Percentiles rank a stretch among this genome's conserved stretches.
Conservation (phyloP, 2,797 vertebrate genomes). For the Lepilemur ruficaudatus region DNA sequence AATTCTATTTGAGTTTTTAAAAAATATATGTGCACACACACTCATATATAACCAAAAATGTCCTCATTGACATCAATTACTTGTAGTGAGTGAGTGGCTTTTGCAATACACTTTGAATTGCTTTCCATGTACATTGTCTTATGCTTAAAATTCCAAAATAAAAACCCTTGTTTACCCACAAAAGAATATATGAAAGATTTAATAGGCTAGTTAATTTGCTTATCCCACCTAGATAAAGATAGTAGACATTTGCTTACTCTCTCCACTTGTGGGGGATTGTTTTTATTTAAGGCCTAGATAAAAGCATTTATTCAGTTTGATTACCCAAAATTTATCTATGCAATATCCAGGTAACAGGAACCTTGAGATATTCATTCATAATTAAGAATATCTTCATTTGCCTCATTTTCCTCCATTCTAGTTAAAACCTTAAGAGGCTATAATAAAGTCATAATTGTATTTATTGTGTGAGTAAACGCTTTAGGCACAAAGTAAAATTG, state of each 20-base stretch:
- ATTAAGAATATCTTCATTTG: background rate
- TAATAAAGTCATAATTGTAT: slow-evolving; percentile 7
- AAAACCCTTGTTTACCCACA: background rate
- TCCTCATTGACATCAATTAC: background rate
- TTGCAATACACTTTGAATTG: background rate
- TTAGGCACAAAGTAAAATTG: slow-evolving; percentile 10
- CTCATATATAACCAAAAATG: background rate
- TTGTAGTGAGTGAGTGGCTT: background rate
- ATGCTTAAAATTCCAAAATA: slow-evolving; percentile 22
- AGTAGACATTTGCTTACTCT: background rate
- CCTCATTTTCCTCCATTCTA: background rate
- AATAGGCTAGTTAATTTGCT: background rate
- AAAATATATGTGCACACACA: background rate
- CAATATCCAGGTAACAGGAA: background rate
- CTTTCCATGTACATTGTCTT: background rate
- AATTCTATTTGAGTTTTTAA: background rate
- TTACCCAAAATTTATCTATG: background rate
- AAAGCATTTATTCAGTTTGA: background rate
- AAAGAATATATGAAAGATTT: background rate
- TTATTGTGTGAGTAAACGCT: slow-evolving; percentile 30
- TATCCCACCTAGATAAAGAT: background rate
- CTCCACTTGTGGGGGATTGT: background rate
- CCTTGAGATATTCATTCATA: background rate
- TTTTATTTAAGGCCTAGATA: background rate
- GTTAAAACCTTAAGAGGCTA: background rate